Evolutionary conservation across 2,888 invertebrate genomes (phyloP).

Genomic region (Yponomeuta plumbellus): DNA sequence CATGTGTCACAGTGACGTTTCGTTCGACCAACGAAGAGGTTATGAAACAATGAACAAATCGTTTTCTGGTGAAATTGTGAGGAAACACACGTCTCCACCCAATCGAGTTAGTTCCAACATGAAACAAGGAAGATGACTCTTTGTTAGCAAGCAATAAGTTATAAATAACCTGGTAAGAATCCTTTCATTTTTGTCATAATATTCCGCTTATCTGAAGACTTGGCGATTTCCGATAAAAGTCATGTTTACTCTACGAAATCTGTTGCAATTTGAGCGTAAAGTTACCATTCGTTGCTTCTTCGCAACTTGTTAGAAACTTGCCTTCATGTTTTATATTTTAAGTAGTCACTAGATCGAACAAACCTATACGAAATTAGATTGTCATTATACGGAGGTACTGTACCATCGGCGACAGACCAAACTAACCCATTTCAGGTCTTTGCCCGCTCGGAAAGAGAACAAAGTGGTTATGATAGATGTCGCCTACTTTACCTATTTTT

Average conservation of each 20-base stretch:
- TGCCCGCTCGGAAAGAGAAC: too few relatives aligned
- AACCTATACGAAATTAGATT: background rate
- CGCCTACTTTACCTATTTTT: too few relatives aligned
- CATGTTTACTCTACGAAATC: constrained; percentile 4
- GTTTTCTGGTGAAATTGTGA: background rate
- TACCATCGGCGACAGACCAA: too few relatives aligned
- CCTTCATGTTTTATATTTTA: background rate
- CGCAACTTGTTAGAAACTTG: background rate
- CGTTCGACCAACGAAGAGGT: background rate
- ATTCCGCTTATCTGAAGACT: background rate
- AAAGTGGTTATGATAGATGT: too few relatives aligned
- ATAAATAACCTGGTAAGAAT: constrained; percentile 1
- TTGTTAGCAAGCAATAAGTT: background rate
- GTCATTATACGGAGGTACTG: too few relatives aligned
- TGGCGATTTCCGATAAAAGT: background rate
- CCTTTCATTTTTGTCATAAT: background rate
- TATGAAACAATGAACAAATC: constrained; percentile 3
- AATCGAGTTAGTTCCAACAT: constrained; percentile 24
- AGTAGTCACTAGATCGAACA: background rate
- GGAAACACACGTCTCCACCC: constrained; percentile 18
- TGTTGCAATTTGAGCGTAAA: constrained; percentile 10
- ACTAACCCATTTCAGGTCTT: too few relatives aligned
- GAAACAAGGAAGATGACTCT: constrained; percentile 36
- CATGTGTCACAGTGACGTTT: background rate
- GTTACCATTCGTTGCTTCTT: background rate